Conservation (phyloP, 2,113 vertebrate genomes). For the Pheucticus melanocephalus region DNA sequence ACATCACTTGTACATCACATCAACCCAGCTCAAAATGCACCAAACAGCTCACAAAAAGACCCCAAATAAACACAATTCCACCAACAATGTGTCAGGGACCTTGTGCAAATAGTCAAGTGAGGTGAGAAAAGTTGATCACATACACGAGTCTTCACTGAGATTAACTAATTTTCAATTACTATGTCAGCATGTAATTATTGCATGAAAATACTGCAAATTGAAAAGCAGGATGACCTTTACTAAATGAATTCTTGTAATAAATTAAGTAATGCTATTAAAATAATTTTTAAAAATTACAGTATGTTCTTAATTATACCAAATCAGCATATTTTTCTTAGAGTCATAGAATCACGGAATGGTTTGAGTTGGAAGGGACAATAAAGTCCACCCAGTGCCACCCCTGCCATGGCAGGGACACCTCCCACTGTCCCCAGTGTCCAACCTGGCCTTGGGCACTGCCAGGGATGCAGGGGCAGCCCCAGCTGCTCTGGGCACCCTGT, state of each 20-base stretch:
- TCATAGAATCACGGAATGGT: not conserved
- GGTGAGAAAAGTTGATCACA: not conserved
- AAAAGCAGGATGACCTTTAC: not conserved
- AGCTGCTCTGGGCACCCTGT: not conserved
- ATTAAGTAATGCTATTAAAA: not conserved
- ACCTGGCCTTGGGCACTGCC: not conserved
- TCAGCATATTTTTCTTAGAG: not conserved
- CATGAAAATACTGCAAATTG: not conserved
- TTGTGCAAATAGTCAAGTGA: not conserved
- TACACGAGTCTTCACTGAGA: not conserved
- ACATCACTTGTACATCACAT: not conserved
- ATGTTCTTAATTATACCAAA: not conserved
- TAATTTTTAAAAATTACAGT: not conserved
- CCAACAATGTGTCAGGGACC: not conserved
- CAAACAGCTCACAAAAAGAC: not conserved
- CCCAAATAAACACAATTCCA: not conserved
- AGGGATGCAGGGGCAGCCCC: not conserved
- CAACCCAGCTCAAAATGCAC: not conserved
- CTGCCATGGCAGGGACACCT: not conserved
- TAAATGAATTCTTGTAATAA: not conserved
- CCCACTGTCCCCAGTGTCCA: not conserved
- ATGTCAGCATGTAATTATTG: not conserved
- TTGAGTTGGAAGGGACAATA: fast-evolving
- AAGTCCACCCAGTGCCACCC: fast-evolving
- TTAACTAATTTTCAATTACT: not conserved